Evolutionary conservation across 2,888 invertebrate genomes (phyloP), one percentile per base, ranked within the genome.

Genomic region (Drosophila pegasa): DNA sequence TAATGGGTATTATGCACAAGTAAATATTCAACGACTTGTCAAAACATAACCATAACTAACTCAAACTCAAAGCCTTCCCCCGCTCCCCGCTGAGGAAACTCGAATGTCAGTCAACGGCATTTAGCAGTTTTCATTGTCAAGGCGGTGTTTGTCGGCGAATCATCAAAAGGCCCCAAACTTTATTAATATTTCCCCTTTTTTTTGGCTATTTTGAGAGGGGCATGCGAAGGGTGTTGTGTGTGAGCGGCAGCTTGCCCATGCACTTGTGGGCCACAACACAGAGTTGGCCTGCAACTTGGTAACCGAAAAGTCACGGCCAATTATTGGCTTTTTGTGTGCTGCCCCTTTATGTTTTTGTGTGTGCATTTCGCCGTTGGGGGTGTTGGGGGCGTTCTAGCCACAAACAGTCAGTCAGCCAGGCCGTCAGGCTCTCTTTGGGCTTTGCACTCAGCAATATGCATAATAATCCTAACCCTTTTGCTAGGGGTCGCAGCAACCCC

Each of bases 91-190:
- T 12, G 47, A 18, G n/a, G 27, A 52, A 45, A 48, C 60, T 62
- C 62, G 51, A 74, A 63, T 65, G 73, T 61, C 62, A 60, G 71
- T 80, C 77, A 80, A 63, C 67, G 66, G 71, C 81, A 77, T 80
- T 85, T 88, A 86, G 77, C 84, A 78, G 80, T 78, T 85, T 85
- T 85, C 85, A 88, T 88, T 85, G 85, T 75, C 85, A 85, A 87
- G 85, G 77, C 85, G 70, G 65, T 56, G 68, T 71, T 70, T 82
- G 88, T 77, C 88, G 87, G 84, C 71, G 59, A 75, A 78, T 74
- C 73, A 84, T 80, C 84, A 88, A 87, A 87, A 69, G 71, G 57
- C 58, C 68, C 35, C 62, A 77, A 78, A 83, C 80, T 82, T 88
- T 88, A 72, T 76, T 84, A 80, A 87, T 83, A 83, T 75, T 86